phyloP scores from a whole-genome alignment of 2,113 vertebrate species.

The Trogon melanurus region DNA sequence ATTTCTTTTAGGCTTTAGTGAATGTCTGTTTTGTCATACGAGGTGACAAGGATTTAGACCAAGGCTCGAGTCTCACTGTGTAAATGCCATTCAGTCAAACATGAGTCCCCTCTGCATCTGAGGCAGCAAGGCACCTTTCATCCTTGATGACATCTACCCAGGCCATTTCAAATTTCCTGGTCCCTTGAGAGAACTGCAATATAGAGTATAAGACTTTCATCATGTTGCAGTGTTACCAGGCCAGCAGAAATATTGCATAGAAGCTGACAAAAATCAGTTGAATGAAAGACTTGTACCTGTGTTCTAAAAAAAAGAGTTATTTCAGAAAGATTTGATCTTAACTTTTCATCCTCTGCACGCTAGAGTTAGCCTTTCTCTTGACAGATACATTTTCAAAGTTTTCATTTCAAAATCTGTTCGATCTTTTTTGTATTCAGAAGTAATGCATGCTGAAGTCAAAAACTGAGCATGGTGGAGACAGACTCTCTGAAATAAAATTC shows the following conservation, averaged over 20 bases:
- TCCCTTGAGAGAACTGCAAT: background rate
- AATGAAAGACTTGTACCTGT: background rate
- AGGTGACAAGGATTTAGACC: background rate
- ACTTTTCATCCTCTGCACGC: background rate
- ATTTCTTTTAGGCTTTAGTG: background rate
- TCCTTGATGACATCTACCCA: background rate
- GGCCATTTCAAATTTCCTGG: background rate
- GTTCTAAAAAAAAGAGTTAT: background rate
- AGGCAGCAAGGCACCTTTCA: background rate
- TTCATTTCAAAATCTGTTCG: background rate
- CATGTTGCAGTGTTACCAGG: background rate
- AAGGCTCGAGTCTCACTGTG: accelerated
- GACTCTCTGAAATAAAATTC: background rate
- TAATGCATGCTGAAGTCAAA: background rate
- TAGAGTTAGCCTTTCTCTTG: background rate
- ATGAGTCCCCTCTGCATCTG: background rate
- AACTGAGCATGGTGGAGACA: background rate
- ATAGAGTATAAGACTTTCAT: background rate
- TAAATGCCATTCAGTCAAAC: background rate
- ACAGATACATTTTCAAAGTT: background rate
- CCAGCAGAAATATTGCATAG: background rate
- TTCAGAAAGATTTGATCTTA: background rate
- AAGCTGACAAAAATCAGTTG: background rate
- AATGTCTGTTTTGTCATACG: background rate
- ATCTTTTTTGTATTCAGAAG: background rate